Evolutionary conservation across 2,888 invertebrate species (phyloP), one percentile per base, ranked within the genome.

Genomic region (Gasteruption jaculator): DNA sequence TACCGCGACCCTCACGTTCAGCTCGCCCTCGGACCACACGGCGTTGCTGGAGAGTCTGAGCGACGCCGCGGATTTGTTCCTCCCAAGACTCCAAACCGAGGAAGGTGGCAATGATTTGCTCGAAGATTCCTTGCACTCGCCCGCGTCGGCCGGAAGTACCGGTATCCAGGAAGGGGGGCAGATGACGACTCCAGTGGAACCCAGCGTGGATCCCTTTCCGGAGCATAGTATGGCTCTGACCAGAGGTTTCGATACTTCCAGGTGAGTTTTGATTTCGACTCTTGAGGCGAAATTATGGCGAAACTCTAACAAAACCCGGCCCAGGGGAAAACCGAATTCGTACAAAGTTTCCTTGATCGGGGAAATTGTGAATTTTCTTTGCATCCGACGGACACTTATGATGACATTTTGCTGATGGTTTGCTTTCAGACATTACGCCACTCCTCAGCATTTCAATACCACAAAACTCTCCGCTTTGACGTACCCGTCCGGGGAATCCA

Each of bases 51-150:
- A 88, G 57, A 84, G 82, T 55, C 73, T 90, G 8, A 82, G 85
- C 22, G 90, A 90, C 63, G 82, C 87, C 0, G 85, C 86, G 12
- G 90, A 90, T 59, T 76, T 90, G 36, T 85, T 90, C 65, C 73
- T 91, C 44, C 86, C 86, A 60, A 78, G 86, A 56, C 71, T 81
- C 46, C 81, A 81, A 22, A 75, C 73, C 27, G 77, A 77, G 20
- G 79, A 83, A 34, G 82, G 82, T 33, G 74, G 76, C 10, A 76
- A 74, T 49, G 86, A 84, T 61, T 78, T 83, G 29, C 75, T 82
- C 22, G 76, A 79, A 11, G 82, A 80, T 56, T 85, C 85, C 50
- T 73, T 86, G 42, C 79, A 85, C 54, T 85, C 85, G 49, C 85
- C 86, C 1, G 83, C 84, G 3, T 68, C 70, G 4, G 61, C 66